phyloP scores from a whole-genome alignment of 2,888 invertebrate species.

The Cremastinae sp. region DNA sequence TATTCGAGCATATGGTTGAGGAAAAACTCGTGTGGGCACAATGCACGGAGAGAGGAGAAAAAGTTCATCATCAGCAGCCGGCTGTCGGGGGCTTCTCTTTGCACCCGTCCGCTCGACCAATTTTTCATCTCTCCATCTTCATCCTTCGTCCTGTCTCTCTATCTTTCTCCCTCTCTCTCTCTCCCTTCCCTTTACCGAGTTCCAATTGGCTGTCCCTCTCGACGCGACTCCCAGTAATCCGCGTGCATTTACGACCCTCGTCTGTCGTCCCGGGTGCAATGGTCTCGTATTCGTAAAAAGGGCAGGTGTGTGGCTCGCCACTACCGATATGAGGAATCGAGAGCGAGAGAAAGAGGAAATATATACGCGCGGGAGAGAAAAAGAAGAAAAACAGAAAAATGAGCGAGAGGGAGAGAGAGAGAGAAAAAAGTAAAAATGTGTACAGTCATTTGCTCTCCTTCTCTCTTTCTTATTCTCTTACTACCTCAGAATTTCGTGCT shows the following conservation, averaged over 20 bases:
- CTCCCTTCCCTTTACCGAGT: conserved; percentile 57
- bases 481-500: conserved; percentile 14
- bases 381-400: conserved; percentile 41
- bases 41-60: neutral
- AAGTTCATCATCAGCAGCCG: conserved; percentile 66
- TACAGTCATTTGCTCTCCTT: conserved; percentile 58
- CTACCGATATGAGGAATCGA: conserved; percentile 38
- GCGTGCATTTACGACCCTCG: conserved; percentile 76
- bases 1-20: neutral
- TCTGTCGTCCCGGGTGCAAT: conserved; percentile 60
- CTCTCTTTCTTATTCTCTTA: conserved; percentile 65
- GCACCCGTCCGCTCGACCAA: conserved; percentile 63
- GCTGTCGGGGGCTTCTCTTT: conserved; percentile 65
- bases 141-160: conserved; percentile 31
- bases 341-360: conserved; percentile 52
- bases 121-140: conserved; percentile 60
- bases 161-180: conserved; percentile 50
- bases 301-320: conserved; percentile 60
- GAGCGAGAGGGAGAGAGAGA: conserved; percentile 46
- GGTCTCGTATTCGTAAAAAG: conserved; percentile 56
- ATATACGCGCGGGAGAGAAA: conserved; percentile 35
- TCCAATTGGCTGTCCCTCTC: conserved; percentile 45
- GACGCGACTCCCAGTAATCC: conserved; percentile 69
- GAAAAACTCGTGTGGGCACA: neutral
- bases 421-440: conserved; percentile 48